These are phyloP conservation scores for Zaprionus taronus DNA, from an alignment of 1,140 invertebrate genomes.

Conservation along the genomic window DNA sequence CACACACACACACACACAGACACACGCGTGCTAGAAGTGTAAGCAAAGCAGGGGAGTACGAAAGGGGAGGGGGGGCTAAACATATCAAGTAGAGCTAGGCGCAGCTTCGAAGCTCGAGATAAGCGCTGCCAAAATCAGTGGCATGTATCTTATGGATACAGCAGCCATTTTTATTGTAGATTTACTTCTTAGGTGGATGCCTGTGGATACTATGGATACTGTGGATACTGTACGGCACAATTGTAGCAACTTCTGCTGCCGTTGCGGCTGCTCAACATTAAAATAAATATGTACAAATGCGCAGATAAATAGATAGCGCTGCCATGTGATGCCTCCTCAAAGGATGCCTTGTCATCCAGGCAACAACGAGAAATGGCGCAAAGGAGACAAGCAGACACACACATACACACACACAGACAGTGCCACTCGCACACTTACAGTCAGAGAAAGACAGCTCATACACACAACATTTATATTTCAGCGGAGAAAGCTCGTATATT, in stretches of 20 bases:
- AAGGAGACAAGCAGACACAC: constrained; percentile 45
- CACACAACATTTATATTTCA: constrained; percentile 84
- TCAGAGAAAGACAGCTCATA: constrained; percentile 62
- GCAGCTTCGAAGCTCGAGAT: constrained; percentile 61
- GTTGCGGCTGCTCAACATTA: constrained; percentile 75
- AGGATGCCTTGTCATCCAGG: constrained; percentile 66
- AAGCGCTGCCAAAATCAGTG: constrained; percentile 81
- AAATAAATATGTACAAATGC: constrained; percentile 84
- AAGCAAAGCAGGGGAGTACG: background rate
- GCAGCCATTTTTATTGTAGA: constrained; percentile 82
- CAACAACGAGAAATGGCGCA: constrained; percentile 70
- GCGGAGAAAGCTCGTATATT: constrained; percentile 85
- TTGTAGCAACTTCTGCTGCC: constrained; percentile 62
- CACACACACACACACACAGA: constrained; percentile 35
- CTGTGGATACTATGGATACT: background rate
- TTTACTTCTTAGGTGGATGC: constrained; percentile 61
- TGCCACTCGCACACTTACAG: constrained; percentile 24
- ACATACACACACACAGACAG: constrained; percentile 12
- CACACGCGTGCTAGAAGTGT: background rate
- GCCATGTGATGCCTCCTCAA: constrained; percentile 79
- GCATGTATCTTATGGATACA: constrained; percentile 83
- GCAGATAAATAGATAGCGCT: constrained; percentile 81
- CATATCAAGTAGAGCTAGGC: constrained; percentile 75
- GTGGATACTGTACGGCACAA: constrained; percentile 34
- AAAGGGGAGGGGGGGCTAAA: constrained; percentile 18